Percentiles rank a stretch among this genome's conserved stretches.
Evolutionary conservation across 2,888 invertebrate species (phyloP).

Genomic region (Drosophila anomalata): DNA sequence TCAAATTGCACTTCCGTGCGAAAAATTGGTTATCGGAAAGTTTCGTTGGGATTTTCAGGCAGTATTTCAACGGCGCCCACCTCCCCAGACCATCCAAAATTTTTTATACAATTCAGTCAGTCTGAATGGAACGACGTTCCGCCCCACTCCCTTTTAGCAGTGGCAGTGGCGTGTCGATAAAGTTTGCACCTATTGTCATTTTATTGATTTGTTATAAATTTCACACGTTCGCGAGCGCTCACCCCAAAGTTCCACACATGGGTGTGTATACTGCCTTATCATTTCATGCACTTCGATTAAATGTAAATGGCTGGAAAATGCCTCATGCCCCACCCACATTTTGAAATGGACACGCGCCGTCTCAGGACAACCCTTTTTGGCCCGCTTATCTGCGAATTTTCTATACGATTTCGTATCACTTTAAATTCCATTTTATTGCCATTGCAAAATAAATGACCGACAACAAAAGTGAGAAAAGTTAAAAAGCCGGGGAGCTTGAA

Average conservation of each 20-base stretch:
- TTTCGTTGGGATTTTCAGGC: conserved; percentile 49
- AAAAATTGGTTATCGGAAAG: conserved; percentile 78
- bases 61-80: background rate
- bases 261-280: conserved; percentile 54
- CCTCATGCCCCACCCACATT: conserved; percentile 48
- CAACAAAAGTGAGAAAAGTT: conserved; percentile 30
- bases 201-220: conserved; percentile 78
- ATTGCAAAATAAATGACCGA: conserved; percentile 48
- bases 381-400: conserved; percentile 64
- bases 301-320: conserved; percentile 75
- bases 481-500: conserved; percentile 18
- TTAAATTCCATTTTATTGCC: conserved; percentile 77
- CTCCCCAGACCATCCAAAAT: conserved; percentile 2
- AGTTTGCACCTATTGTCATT: conserved; percentile 77
- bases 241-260: background rate
- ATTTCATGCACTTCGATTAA: conserved; percentile 67
- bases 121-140: conserved; percentile 62
- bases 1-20: conserved; percentile 79
- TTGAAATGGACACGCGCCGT: conserved; percentile 52
- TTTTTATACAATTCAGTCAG: conserved; percentile 10
- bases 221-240: conserved; percentile 50
- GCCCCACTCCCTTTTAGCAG: conserved; percentile 2
- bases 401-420: conserved; percentile 73
- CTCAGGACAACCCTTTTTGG: conserved; percentile 51
- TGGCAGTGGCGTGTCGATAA: conserved; percentile 54